Base-by-base conservation (phyloP, 1,140 invertebrate species). In the Cydia strobilella region DNA sequence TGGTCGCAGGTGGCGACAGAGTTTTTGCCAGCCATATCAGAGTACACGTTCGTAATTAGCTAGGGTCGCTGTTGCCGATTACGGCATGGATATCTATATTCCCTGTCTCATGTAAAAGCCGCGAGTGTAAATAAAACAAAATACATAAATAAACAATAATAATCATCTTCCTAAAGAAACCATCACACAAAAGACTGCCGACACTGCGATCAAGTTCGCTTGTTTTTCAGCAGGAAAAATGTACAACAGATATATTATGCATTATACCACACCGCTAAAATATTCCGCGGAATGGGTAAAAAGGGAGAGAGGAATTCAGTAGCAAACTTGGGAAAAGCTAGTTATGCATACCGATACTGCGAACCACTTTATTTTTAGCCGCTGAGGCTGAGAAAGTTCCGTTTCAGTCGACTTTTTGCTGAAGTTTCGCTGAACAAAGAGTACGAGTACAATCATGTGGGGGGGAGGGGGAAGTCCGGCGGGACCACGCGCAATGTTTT, bases 341-440 rank as follows among this genome's bases (percentile, higher is more conserved):
- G 65, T 69, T 69, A 69, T 69, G 65, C 65, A 69, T 69, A 69
- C 65, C 65, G 65, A 69, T 69, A 65, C 63, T 35, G 65, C 35
- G 15, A 69, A 35, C 65, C 65, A 69, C 65, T 69, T 69, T 69
- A 69, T 69, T 69, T 69, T 69, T 69, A 69, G 65, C 65, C n/a
- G 25, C 27, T 20, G 27, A 69, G 65, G 25, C 25, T 10, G 31
- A 35, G 27, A 69, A 69, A 35, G 27, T 69, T 69, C 23, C 31
- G 25, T 39, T 69, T 42, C 15, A 69, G 31, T 18, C 65, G 65
- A 69, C 12, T 69, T 69, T 69, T 69, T 69, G 27, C 54, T 59
- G 20, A 23, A 59, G 54, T 59, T 59, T 59, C 20, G 20, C 54
- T 59, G 54, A 31, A 66, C 63, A 35, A 66, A 31, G 23, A 66